Evolutionary conservation across 2,888 invertebrate species (phyloP), one percentile per base, ranked within the genome.

Genomic region (Nomada hirtipes): DNA sequence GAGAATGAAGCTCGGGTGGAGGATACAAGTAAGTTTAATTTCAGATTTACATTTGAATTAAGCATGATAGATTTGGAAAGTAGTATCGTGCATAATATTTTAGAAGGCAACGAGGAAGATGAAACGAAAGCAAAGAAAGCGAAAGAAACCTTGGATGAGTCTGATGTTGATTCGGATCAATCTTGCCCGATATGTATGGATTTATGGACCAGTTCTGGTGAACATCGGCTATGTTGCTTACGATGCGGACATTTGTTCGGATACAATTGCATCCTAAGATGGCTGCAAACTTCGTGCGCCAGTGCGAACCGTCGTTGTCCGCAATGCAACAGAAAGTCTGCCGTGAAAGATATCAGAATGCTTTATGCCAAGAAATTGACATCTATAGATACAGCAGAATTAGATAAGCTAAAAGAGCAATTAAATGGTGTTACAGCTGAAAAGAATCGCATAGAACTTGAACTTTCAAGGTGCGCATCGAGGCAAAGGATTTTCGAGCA

Each of bases 231-330:
- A 2, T 97, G 97, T n/a, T 96, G 98, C 0, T 94, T 99, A 11
- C 96, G 96, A 91, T 99, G 99, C 93, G 99, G 99, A 0, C 99
- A 99, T 94, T 94, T 99, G 10, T 99, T 98, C 93, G 99, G 99
- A 0, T 94, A 96, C 0, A 95, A 95, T 23, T 99, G 99, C 91
- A 96, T 98, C 11, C 94, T 95, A 70, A 95, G 96, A 52, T 98
- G 98, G 98, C 93, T 98, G 7, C 94, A 94, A 70, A 95, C 95
- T 93, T 94, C 88, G 67, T 92, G 82, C 79, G 85, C 93, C 0
- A 93, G 94, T 0, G 95, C 94, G 36, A 95, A 95, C n/a, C 95
- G 96, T 72, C 95, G 95, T 0, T 99, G 99, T 92, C 99, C 99
- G 0, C 97, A 98, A 23, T 99, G 99, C 92, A 99, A 99, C 92